phyloP scores from a whole-genome alignment of 2,113 vertebrate genomes.

The Oxyruncus cristatus region DNA sequence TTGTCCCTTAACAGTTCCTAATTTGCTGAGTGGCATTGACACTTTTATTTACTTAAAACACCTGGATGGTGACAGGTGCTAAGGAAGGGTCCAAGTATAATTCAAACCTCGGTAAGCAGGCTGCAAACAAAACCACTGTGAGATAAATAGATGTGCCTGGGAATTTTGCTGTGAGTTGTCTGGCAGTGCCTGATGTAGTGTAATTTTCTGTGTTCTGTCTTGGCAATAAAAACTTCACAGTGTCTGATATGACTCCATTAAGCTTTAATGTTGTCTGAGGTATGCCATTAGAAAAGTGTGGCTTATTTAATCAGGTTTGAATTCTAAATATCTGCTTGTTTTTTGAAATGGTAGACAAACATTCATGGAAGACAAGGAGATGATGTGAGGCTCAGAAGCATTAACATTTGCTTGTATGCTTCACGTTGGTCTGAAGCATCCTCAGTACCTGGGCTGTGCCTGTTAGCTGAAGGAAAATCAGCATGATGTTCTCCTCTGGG shows the following conservation, averaged over 20 bases:
- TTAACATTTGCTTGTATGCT: background rate
- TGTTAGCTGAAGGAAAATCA: background rate
- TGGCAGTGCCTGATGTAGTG: constrained; percentile 24
- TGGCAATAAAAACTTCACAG: background rate
- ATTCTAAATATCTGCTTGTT: background rate
- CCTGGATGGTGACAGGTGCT: background rate
- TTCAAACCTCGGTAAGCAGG: background rate
- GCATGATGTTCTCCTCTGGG: background rate
- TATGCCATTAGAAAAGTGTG: background rate
- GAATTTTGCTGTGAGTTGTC: constrained; percentile 12
- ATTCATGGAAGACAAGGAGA: background rate
- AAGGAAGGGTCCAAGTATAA: background rate
- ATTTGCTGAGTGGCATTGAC: background rate
- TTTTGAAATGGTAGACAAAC: background rate
- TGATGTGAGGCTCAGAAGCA: background rate
- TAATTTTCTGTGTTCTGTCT: constrained; percentile 50
- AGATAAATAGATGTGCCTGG: background rate
- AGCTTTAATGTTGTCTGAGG: constrained; percentile 39
- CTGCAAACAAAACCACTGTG: background rate
- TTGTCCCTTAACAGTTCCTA: background rate
- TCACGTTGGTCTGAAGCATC: background rate
- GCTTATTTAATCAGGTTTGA: background rate
- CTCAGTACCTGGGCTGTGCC: background rate
- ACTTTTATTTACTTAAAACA: background rate
- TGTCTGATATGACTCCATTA: constrained; percentile 28